These are phyloP conservation scores for Pararge aegeria DNA, from an alignment of 1,140 invertebrate species.

Conservation along the genomic window DNA sequence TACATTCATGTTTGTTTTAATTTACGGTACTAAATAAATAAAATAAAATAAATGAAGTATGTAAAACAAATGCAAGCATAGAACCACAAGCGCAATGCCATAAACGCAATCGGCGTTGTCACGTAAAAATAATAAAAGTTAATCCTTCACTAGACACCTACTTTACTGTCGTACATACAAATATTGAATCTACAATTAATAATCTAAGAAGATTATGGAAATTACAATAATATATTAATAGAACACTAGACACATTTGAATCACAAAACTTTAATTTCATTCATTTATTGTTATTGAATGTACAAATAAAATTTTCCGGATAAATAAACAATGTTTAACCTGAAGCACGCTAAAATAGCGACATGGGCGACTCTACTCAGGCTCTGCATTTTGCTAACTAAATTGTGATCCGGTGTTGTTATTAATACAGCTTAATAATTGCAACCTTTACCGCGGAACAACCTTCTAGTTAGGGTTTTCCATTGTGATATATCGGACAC, in stretches of 20 bases:
- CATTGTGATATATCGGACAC: slow-evolving; percentile 31
- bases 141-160: not conserved
- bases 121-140: not conserved
- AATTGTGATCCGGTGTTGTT: slow-evolving; percentile 46
- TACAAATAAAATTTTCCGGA: not conserved
- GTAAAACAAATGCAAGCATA: no score
- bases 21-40: no score
- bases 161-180: not conserved
- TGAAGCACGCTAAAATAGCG: slow-evolving; percentile 52
- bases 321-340: slow-evolving; percentile 33
- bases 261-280: not conserved
- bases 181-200: not conserved
- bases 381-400: slow-evolving; percentile 70
- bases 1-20: no score
- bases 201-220: not conserved
- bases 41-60: no score
- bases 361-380: slow-evolving; percentile 62
- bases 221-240: not conserved
- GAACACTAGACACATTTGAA: not conserved
- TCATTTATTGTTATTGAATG: no score
- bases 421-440: slow-evolving; percentile 45
- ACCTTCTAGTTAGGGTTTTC: slow-evolving; percentile 53
- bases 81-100: no score
- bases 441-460: slow-evolving; percentile 45
- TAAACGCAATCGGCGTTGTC: no score